Percentiles rank a stretch among this genome's conserved stretches.
phyloP scores from a whole-genome alignment of 1,140 invertebrate genomes.

The Apis laboriosa region DNA sequence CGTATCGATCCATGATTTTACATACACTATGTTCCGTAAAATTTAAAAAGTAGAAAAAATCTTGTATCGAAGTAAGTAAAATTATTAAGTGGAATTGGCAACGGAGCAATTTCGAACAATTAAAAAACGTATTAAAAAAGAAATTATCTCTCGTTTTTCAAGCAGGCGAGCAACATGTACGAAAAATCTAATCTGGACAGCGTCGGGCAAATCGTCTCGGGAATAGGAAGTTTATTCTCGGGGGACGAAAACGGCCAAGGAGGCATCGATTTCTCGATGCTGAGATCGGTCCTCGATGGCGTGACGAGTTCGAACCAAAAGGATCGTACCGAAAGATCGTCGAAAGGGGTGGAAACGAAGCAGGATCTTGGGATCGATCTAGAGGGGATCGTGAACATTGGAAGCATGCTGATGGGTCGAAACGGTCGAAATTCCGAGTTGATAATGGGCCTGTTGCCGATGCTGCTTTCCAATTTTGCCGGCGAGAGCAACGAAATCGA shows the following conservation, averaged over 20 bases:
- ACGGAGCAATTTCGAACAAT: too few species aligned
- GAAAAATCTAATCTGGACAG: conserved; percentile 57
- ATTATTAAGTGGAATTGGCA: too few species aligned
- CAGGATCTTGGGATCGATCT: conserved; percentile 77
- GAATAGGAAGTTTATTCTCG: conserved; percentile 80
- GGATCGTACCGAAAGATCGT: conserved; percentile 58
- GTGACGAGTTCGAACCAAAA: conserved; percentile 55
- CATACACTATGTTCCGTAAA: too few species aligned
- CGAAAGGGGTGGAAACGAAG: conserved; percentile 59
- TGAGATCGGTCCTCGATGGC: conserved; percentile 82
- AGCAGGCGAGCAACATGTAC: conserved; percentile 56
- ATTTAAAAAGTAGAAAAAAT: too few species aligned
- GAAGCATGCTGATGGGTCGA: conserved; percentile 83
- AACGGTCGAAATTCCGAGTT: conserved; percentile 79
- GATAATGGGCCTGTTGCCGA: conserved; percentile 83
- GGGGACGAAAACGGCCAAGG: conserved; percentile 79
- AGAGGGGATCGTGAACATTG: conserved; percentile 83
- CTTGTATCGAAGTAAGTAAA: too few species aligned
- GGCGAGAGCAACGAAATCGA: conserved; percentile 73
- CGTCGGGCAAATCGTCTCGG: conserved; percentile 74
- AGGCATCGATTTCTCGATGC: conserved; percentile 79
- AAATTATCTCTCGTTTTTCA: too few species aligned
- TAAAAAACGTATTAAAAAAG: too few species aligned
- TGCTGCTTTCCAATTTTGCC: conserved; percentile 83
- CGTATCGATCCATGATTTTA: too few species aligned